Conservation (phyloP, 2,888 invertebrate species). For the Lacanobia oleracea region DNA sequence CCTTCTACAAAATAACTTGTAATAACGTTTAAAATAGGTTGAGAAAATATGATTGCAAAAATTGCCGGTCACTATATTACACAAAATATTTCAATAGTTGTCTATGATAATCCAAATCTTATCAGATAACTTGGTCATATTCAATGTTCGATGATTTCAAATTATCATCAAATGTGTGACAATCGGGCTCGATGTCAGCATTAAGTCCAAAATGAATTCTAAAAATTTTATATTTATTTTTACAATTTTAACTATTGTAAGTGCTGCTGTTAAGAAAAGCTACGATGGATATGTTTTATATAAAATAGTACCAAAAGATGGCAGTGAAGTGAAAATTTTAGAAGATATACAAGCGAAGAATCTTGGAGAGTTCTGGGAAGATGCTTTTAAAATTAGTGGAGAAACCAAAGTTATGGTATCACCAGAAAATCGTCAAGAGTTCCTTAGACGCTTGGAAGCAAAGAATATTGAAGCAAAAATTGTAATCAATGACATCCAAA, state of each 20-base stretch:
- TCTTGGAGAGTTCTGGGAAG: constrained; percentile 82
- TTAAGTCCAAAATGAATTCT: constrained; percentile 68
- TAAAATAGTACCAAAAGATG: constrained; percentile 86
- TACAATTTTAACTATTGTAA: constrained; percentile 50
- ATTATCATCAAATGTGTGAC: constrained; percentile 25
- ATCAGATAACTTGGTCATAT: constrained; percentile 41
- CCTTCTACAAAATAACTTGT: too few species aligned
- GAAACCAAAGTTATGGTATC: constrained; percentile 80
- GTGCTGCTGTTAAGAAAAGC: constrained; percentile 66
- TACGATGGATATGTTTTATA: constrained; percentile 91
- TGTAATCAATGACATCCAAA: constrained; percentile 79
- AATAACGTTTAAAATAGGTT: too few species aligned
- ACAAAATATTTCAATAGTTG: neutral
- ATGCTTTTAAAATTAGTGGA: constrained; percentile 76
- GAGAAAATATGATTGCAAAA: too few species aligned
- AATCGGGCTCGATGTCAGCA: constrained; percentile 20
- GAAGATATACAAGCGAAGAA: constrained; percentile 81
- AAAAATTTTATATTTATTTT: constrained; percentile 64
- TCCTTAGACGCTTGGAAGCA: constrained; percentile 65
- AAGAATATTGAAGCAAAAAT: constrained; percentile 68
- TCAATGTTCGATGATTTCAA: constrained; percentile 6
- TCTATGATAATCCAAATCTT: constrained; percentile 25
- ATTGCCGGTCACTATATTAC: neutral
- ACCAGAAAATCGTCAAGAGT: constrained; percentile 69
- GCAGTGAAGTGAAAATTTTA: constrained; percentile 86